Evolutionary conservation across 2,888 invertebrate genomes (phyloP).

Genomic region (Galerucella pusilla): DNA sequence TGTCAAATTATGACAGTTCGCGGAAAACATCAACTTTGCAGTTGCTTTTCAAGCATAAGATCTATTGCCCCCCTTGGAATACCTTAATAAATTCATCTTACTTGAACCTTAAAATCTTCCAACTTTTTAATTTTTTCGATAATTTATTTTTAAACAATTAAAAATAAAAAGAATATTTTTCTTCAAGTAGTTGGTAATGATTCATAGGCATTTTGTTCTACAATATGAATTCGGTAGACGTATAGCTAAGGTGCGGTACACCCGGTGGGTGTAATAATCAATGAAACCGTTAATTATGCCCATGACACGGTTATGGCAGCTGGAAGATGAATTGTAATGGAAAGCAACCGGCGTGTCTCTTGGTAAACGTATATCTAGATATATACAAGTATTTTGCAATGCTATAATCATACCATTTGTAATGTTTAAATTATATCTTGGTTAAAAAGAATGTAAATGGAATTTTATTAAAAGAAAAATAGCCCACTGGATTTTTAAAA

Average conservation of each 20-base stretch:
- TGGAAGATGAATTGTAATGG: constrained; percentile 27
- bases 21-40: no score
- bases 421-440: constrained; percentile 6
- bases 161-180: not conserved
- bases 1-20: no score
- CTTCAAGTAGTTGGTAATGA: not conserved
- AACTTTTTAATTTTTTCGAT: no score
- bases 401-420: constrained; percentile 7
- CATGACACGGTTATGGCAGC: constrained; percentile 34
- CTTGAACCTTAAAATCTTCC: no score
- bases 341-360: constrained; percentile 14
- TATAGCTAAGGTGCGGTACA: constrained; percentile 23
- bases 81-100: no score
- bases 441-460: not conserved
- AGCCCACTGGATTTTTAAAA: no score
- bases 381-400: constrained; percentile 5
- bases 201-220: constrained; percentile 1
- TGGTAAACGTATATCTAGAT: constrained; percentile 1
- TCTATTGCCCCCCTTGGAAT: no score
- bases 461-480: not conserved
- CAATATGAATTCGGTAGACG: constrained; percentile 21
- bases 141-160: no score
- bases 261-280: constrained; percentile 29
- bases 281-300: constrained; percentile 33
- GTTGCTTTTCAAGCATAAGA: no score